Evolutionary conservation across 2,113 vertebrate species (phyloP), one percentile per base, ranked within the genome.

Genomic region (Zootoca vivipara): DNA sequence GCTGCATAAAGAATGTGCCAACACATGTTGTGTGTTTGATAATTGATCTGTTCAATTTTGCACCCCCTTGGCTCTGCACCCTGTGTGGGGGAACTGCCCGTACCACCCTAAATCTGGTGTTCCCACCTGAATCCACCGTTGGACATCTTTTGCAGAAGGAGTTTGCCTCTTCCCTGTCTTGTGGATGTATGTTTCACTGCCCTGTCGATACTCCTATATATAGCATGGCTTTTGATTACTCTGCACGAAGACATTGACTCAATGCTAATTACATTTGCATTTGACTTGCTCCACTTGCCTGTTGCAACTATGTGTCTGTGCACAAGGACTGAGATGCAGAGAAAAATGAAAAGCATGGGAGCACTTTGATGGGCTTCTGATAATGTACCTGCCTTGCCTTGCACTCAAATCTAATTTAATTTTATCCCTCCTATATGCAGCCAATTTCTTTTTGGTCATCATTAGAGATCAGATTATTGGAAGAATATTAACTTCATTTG

Each of bases 401-500:
- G 62, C 64, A 15, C 20, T 30, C 79, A 52, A 40, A 3, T 38
- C 87, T 1, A 42, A 85, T 74, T 62, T 13, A 0, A 78, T 82
- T 65, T 16, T 87, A 86, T 74, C 62, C 73, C 87, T 0, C 0
- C 81, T 58, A 88, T 30, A 78, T 33, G 0, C 64, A 81, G 62
- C 85, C 3, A 22, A 81, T 62, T 89, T 62, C 5, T 69, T 46
- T 38, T 42, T 28, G 5, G 3, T 13, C 20, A 78, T 88, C 78
- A 40, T 88, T 40, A 56, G 73, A 88, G 81, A 88, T 77, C 89
- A 78, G 67, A 72, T 74, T 74, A 85, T 85, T 89, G 67, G 70
- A 86, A 82, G 56, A 77, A 46, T 18, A 91, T 94, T 91, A 89
- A 89, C 81, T 93, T 88, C 64, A 77, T 93, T 91, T 88, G 13